A percentile compares a stretch with the other conserved stretches of the same genome.
Evolutionary conservation across 2,797 vertebrate genomes (phyloP).

Genomic region (Pelodytes ibericus): DNA sequence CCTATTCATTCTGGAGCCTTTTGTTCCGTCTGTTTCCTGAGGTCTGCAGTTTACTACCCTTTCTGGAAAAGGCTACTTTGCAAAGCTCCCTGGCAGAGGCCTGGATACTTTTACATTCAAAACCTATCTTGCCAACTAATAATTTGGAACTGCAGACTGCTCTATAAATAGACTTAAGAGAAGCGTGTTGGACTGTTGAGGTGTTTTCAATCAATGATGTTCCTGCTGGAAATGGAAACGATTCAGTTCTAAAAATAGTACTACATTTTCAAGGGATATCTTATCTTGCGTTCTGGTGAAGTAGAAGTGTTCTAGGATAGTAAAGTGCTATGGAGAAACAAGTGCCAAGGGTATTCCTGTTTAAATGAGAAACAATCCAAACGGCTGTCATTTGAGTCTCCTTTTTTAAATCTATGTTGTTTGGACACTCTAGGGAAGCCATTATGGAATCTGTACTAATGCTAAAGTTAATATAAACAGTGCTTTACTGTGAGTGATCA

Average conservation of each 20-base stretch:
- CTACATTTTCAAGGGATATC: slow-evolving; percentile 33
- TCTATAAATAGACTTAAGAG: slow-evolving; percentile 59
- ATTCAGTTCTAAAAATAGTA: slow-evolving; percentile 62
- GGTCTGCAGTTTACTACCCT: background rate
- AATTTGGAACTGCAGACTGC: slow-evolving; percentile 8
- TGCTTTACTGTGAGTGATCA: too few species aligned
- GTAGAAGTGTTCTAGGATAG: too few species aligned
- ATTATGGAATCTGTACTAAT: too few species aligned
- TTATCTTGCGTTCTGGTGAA: slow-evolving; percentile 6
- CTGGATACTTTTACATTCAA: slow-evolving; percentile 14
- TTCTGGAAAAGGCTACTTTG: slow-evolving; percentile 24
- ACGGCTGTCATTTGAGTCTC: too few species aligned
- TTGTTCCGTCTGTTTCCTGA: background rate
- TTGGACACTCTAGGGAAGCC: too few species aligned
- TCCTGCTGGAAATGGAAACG: slow-evolving; percentile 58
- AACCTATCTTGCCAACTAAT: slow-evolving; percentile 25
- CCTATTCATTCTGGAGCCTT: background rate
- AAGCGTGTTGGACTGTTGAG: slow-evolving; percentile 58
- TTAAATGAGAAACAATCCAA: too few species aligned
- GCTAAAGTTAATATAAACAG: too few species aligned
- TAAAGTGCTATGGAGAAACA: too few species aligned
- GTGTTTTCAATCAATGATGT: slow-evolving; percentile 66
- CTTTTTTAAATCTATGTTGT: too few species aligned
- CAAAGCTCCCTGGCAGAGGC: slow-evolving; percentile 12
- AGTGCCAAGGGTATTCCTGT: too few species aligned